Evolutionary conservation across 2,797 vertebrate genomes (phyloP).

Genomic region (Eospalax fontanierii): DNA sequence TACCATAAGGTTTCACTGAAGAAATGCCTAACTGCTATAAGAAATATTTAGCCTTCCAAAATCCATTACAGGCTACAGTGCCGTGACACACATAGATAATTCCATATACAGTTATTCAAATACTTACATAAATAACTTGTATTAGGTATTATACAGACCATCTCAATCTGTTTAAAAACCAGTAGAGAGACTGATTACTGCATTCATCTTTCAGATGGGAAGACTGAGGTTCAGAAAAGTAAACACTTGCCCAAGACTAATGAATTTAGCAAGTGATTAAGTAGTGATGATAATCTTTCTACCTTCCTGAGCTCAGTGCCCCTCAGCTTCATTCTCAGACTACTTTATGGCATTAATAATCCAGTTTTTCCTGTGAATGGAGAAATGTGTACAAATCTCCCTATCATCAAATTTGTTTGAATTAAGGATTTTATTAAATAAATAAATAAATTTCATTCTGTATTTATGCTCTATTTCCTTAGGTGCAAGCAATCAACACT

Average conservation of each 20-base stretch:
- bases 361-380: constrained; percentile 8
- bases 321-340: background rate
- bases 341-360: constrained; percentile 19
- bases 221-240: constrained; percentile 14
- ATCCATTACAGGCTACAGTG: background rate
- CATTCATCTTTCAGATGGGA: background rate
- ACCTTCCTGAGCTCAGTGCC: background rate
- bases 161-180: constrained; percentile 15
- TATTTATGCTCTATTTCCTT: background rate
- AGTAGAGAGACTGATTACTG: background rate
- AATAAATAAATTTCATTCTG: no score
- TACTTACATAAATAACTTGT: background rate
- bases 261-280: background rate
- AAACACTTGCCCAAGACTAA: background rate
- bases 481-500: background rate
- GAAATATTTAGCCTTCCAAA: background rate
- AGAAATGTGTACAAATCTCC: background rate
- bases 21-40: background rate
- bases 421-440: background rate
- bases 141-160: background rate
- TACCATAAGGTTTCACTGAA: background rate
- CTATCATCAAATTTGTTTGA: background rate
- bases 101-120: background rate
- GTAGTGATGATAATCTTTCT: background rate
- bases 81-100: background rate